These are phyloP conservation scores for Turdus rufiventris DNA, from an alignment of 2,113 vertebrate genomes.

Conservation along the genomic window DNA sequence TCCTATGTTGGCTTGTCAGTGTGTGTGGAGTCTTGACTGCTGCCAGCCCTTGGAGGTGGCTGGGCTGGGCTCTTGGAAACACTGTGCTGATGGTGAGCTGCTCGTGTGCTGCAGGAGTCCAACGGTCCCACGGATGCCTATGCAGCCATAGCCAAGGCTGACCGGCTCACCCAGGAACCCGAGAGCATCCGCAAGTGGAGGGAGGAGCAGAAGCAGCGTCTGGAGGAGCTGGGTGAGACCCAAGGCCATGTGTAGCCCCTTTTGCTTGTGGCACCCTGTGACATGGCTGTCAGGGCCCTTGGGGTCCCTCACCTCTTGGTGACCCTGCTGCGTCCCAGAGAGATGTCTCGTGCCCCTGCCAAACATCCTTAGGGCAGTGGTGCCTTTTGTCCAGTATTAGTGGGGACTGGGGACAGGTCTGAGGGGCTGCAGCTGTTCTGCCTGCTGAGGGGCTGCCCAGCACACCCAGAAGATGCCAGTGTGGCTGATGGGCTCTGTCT, in stretches of 20 bases:
- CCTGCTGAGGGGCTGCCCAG: background rate
- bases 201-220: constrained; percentile 91
- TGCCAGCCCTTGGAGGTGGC: background rate
- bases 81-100: background rate
- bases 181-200: constrained; percentile 97
- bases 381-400: background rate
- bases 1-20: background rate
- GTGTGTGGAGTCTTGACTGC: background rate
- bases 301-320: background rate
- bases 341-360: fast-evolving
- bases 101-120: constrained; percentile 76
- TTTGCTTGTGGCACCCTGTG: fast-evolving
- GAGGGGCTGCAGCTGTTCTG: background rate
- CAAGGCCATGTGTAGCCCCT: background rate
- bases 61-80: background rate
- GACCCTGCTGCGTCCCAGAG: background rate
- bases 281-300: fast-evolving
- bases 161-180: constrained; percentile 90
- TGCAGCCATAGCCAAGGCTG: constrained; percentile 89
- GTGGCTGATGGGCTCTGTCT: background rate
- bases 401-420: background rate
- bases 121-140: constrained; percentile 87
- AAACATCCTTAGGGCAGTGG: background rate
- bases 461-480: background rate
- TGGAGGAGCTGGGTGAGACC: constrained; percentile 88